Conservation (phyloP, 2,113 vertebrate genomes). For the Neotoma lepida region DNA sequence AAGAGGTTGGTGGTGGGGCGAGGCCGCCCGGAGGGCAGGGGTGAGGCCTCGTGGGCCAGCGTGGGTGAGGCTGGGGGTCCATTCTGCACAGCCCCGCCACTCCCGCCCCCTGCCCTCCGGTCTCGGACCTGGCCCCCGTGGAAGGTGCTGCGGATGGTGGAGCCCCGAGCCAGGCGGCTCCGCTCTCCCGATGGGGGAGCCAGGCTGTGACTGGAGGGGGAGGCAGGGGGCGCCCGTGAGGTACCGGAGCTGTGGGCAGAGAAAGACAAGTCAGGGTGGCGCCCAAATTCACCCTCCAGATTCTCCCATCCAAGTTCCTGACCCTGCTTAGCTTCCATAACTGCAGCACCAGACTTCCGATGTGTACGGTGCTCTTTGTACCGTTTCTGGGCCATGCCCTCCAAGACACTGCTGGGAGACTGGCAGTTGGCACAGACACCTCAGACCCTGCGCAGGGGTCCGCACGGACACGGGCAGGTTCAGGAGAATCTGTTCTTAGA, state of each 20-base stretch:
- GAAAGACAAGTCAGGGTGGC: background rate
- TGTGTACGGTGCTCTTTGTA: background rate
- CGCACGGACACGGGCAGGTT: background rate
- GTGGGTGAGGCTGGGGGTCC: slow-evolving; percentile 91
- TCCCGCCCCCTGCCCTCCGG: slow-evolving; percentile 88
- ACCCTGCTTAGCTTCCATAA: background rate
- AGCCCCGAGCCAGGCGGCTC: slow-evolving; percentile 90
- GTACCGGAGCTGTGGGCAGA: slow-evolving; percentile 83
- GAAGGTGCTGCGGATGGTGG: slow-evolving; percentile 94
- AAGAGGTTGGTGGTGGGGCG: slow-evolving; percentile 94
- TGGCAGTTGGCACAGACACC: background rate
- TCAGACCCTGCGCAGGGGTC: background rate
- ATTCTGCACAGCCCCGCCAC: slow-evolving; percentile 88
- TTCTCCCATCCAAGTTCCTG: background rate
- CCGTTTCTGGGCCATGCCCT: slow-evolving; percentile 16
- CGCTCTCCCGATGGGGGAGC: slow-evolving; percentile 88
- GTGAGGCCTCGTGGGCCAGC: slow-evolving; percentile 88
- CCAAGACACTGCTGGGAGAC: background rate
- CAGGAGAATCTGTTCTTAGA: background rate
- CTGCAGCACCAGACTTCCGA: background rate
- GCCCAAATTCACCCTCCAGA: background rate
- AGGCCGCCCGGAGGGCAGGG: slow-evolving; percentile 89
- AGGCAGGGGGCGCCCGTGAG: slow-evolving; percentile 87
- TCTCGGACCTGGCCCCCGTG: slow-evolving; percentile 95
- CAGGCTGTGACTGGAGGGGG: slow-evolving; percentile 92